Evolutionary conservation across 35 echinoderm and acorn worm genomes (phyloP).

Genomic region (Amphiura filiformis): DNA sequence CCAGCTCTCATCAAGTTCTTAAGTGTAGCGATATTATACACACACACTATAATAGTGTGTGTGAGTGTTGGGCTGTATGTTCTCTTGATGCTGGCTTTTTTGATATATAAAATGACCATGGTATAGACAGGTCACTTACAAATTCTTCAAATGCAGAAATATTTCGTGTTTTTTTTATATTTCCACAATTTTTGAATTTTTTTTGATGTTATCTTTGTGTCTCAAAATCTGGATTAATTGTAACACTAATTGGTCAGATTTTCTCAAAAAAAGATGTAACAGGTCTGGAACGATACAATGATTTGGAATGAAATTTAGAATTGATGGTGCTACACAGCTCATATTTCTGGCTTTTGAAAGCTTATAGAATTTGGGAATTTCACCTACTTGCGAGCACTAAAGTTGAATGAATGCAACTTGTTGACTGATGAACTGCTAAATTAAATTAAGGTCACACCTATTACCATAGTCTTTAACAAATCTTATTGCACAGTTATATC

Average conservation of each 20-base stretch:
- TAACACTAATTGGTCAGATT: slow-evolving; percentile 7
- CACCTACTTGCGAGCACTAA: not conserved
- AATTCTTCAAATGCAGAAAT: not conserved
- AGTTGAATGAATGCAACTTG: not conserved
- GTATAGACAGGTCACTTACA: not conserved
- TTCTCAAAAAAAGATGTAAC: not conserved
- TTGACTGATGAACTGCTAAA: not conserved
- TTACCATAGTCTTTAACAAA: not conserved
- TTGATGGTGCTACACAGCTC: not conserved
- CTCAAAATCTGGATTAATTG: slow-evolving; percentile 11
- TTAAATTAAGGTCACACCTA: not conserved
- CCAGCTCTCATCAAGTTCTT: too few species aligned
- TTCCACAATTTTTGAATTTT: slow-evolving; percentile 13
- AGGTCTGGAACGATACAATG: not conserved
- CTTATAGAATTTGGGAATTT: not conserved
- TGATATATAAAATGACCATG: not conserved
- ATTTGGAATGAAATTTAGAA: not conserved
- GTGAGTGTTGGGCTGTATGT: too few species aligned
- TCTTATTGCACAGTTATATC: not conserved
- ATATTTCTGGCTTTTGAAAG: slow-evolving; percentile 4
- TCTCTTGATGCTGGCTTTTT: too few species aligned
- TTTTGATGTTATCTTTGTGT: slow-evolving; percentile 6
- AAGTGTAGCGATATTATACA: too few species aligned
- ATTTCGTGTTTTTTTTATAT: not conserved
- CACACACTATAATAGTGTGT: too few species aligned